phyloP scores from a whole-genome alignment of 2,888 invertebrate species.

The Eucera pruinosa region DNA sequence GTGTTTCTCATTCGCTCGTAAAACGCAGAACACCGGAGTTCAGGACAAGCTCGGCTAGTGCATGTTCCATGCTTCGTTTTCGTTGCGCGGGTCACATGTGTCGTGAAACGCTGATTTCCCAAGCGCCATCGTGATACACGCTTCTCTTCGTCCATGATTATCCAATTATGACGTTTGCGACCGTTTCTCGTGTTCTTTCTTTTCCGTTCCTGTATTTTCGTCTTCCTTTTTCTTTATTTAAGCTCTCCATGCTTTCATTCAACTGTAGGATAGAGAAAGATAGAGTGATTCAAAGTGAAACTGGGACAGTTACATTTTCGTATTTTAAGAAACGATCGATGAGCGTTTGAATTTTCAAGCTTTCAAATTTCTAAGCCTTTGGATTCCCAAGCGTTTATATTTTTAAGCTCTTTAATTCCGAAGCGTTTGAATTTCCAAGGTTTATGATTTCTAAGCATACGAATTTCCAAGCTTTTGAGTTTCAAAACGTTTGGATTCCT shows the following conservation, averaged over 20 bases:
- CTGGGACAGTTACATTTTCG: no score
- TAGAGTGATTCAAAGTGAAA: no score
- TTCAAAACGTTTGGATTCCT: no score
- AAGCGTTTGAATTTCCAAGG: no score
- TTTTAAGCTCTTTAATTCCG: no score
- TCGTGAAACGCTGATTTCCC: conserved; percentile 61
- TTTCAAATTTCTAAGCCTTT: no score
- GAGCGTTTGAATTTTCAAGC: no score
- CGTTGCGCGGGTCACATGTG: conserved; percentile 47
- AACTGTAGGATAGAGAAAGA: no score
- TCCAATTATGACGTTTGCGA: conserved; percentile 52
- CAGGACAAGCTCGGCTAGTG: conserved; percentile 10
- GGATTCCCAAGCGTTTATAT: no score
- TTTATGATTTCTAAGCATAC: no score
- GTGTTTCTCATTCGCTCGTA: conserved; percentile 49
- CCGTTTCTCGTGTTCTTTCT: conserved; percentile 2
- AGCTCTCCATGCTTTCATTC: not conserved
- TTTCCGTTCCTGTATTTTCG: not conserved
- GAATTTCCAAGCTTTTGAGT: no score
- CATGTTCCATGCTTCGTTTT: conserved; percentile 41
- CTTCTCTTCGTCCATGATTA: conserved; percentile 19
- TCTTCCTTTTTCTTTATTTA: not conserved
- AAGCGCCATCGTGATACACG: conserved; percentile 36
- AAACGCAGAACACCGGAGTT: conserved; percentile 26
- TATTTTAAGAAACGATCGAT: no score